These are phyloP conservation scores for Galemys pyrenaicus DNA, from an alignment of 2,113 vertebrate genomes.

Conservation along the genomic window DNA sequence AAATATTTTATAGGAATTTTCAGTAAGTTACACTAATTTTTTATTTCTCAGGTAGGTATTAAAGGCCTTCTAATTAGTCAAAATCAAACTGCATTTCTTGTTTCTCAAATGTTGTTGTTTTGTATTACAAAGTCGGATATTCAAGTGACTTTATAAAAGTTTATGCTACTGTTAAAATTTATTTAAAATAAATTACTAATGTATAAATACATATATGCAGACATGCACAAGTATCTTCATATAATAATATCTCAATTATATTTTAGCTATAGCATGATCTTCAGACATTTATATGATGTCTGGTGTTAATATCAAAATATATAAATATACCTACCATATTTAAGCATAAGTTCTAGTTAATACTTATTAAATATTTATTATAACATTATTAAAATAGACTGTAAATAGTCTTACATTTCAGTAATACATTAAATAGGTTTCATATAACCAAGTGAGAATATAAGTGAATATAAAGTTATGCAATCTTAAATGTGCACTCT, in stretches of 20 bases:
- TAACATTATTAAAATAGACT: background rate
- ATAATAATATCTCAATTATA: background rate
- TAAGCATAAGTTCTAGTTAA: background rate
- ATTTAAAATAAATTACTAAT: background rate
- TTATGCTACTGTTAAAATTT: background rate
- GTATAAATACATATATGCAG: background rate
- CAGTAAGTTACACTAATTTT: background rate
- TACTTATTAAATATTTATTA: background rate
- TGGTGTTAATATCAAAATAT: background rate
- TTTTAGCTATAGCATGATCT: background rate
- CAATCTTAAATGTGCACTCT: background rate
- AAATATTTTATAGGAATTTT: constrained; percentile 23
- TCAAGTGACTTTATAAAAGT: background rate
- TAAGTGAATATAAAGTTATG: background rate
- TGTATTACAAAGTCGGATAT: background rate
- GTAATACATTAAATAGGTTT: background rate
- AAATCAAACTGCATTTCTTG: background rate
- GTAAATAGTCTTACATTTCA: background rate
- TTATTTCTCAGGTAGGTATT: background rate
- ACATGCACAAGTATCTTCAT: background rate
- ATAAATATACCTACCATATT: background rate
- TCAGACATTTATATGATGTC: background rate
- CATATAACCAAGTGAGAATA: background rate
- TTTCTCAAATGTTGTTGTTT: background rate
- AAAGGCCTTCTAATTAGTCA: background rate